Evolutionary conservation across 2,797 vertebrate species (phyloP).

Genomic region (Sus cebifrons): DNA sequence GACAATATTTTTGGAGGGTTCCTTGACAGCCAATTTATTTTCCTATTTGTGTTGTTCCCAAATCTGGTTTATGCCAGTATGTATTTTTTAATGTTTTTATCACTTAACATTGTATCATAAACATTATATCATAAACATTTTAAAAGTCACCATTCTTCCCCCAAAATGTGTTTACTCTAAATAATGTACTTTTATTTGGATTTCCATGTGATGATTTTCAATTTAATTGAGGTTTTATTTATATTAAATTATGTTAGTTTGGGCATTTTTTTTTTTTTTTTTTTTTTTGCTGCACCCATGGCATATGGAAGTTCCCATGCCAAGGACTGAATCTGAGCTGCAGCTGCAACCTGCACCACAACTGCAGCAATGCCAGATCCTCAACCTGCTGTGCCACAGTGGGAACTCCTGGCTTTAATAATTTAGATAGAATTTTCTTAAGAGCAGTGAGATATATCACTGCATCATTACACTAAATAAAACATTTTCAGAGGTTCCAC

Average conservation of each 20-base stretch:
- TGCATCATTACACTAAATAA: constrained; percentile 43
- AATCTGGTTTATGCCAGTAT: constrained; percentile 23
- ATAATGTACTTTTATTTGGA: not conserved
- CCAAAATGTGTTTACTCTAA: not conserved
- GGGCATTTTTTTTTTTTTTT: no score
- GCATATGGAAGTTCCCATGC: no score
- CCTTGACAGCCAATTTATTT: not conserved
- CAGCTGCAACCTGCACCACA: no score
- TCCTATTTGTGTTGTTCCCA: not conserved
- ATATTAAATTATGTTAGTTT: not conserved
- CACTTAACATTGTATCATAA: not conserved
- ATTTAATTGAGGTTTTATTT: constrained; percentile 16
- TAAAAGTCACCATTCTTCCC: not conserved
- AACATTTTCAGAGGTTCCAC: not conserved
- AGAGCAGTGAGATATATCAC: not conserved
- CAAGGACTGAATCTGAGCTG: no score
- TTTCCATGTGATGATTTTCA: constrained; percentile 26
- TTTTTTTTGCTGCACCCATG: no score
- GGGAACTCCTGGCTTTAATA: not conserved
- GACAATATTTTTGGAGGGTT: not conserved
- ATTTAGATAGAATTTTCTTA: constrained; percentile 37
- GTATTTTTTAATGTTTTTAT: not conserved
- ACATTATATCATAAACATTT: not conserved
- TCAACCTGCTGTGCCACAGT: no score
- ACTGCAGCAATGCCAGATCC: no score